phyloP scores from a whole-genome alignment of 2,888 invertebrate genomes.

The Anorthoa munda region DNA sequence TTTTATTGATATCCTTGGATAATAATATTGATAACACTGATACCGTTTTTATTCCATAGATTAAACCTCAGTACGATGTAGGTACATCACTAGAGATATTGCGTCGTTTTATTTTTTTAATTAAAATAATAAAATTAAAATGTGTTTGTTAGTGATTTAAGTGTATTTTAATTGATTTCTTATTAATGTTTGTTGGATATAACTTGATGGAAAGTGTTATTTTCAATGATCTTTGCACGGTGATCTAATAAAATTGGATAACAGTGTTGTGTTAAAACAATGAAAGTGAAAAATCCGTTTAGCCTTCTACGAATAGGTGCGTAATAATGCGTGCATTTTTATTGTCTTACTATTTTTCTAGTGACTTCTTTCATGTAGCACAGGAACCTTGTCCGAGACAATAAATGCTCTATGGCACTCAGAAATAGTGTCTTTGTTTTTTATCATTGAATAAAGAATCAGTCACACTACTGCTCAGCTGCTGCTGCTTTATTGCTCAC shows the following conservation, averaged over 20 bases:
- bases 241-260: constrained; percentile 5
- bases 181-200: background rate
- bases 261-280: constrained; percentile 30
- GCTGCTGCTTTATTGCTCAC: no score
- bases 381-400: no score
- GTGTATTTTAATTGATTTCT: background rate
- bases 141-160: constrained; percentile 8
- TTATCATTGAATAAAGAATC: no score
- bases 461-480: no score
- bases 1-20: constrained; percentile 60
- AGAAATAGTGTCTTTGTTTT: no score
- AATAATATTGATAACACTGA: constrained; percentile 46
- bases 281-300: constrained; percentile 65
- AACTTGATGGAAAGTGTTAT: background rate
- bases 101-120: background rate
- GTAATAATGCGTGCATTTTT: constrained; percentile 1
- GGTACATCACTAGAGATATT: constrained; percentile 7
- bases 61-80: constrained; percentile 45
- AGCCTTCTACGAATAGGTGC: constrained; percentile 51
- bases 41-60: constrained; percentile 51
- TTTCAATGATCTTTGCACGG: background rate
- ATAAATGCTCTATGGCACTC: no score
- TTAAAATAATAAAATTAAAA: background rate
- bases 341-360: no score
- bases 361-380: no score